A percentile compares a stretch with the other conserved stretches of the same genome.
Conservation (phyloP, 2,797 vertebrate genomes). For the Channa striata region DNA sequence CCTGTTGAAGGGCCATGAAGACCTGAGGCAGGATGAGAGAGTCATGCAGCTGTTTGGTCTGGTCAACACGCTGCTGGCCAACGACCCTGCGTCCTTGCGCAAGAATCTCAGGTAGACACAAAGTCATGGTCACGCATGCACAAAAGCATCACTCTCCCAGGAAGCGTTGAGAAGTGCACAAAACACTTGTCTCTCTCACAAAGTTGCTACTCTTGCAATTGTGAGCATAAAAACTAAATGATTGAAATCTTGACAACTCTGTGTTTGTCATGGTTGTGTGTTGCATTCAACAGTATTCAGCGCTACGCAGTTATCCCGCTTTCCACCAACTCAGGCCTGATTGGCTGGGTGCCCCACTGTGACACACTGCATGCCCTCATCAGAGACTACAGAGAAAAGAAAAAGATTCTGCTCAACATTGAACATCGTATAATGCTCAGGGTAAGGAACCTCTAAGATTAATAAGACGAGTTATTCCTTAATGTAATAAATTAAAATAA, state of each 20-base stretch:
- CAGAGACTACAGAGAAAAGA: constrained; percentile 98
- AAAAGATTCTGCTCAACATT: constrained; percentile 98
- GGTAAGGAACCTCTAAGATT: constrained; percentile 77
- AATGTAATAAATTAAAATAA: neutral
- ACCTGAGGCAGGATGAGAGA: constrained; percentile 96
- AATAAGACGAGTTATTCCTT: neutral
- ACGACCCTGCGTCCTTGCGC: constrained; percentile 96
- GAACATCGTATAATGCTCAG: constrained; percentile 99
- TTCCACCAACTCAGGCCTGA: constrained; percentile 97
- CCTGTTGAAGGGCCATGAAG: constrained; percentile 97
- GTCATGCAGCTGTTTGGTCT: constrained; percentile 99
- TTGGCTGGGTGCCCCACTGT: constrained; percentile 99
- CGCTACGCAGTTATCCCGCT: constrained; percentile 97
- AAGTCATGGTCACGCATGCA: neutral
- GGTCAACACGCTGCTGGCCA: constrained; percentile 97
- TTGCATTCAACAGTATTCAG: constrained; percentile 89
- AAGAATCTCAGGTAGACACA: constrained; percentile 94
- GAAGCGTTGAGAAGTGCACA: neutral
- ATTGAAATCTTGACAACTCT: constrained; percentile 9
- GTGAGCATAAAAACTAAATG: too few relatives aligned
- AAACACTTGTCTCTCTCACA: neutral
- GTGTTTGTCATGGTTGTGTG: neutral
- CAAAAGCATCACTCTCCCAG: neutral
- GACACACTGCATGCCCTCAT: constrained; percentile 98
- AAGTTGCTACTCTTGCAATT: too few relatives aligned